phyloP scores from a whole-genome alignment of 2,113 vertebrate genomes.

The Connochaetes taurinus region DNA sequence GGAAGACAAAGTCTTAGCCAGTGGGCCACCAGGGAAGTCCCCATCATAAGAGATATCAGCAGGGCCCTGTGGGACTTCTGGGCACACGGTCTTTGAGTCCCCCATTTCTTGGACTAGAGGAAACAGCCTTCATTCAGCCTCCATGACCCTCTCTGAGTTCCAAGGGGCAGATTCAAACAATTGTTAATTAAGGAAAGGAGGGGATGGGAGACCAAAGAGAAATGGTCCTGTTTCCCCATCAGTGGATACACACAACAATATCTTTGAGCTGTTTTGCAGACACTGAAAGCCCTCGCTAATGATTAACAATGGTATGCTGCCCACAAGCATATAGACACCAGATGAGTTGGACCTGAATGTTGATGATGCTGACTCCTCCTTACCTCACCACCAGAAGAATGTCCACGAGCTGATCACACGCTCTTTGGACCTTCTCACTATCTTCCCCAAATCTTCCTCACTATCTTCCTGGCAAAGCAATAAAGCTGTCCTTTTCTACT shows the following conservation, averaged over 20 bases:
- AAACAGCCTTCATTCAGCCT: neutral
- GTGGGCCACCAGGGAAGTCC: neutral
- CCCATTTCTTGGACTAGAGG: neutral
- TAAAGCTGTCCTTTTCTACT: neutral
- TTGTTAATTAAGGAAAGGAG: neutral
- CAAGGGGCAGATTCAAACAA: neutral
- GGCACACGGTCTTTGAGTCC: neutral
- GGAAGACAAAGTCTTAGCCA: neutral
- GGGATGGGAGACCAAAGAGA: neutral
- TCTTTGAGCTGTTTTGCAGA: neutral
- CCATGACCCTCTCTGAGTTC: neutral
- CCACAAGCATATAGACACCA: neutral
- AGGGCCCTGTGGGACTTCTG: neutral
- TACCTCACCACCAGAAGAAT: neutral
- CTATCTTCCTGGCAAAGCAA: neutral
- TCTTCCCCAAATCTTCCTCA: neutral
- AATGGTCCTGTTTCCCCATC: neutral
- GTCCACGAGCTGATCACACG: neutral
- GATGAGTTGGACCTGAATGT: neutral
- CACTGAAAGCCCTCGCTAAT: accelerated
- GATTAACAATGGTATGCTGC: neutral
- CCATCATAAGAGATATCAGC: neutral
- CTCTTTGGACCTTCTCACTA: neutral
- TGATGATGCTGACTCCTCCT: neutral
- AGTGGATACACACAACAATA: neutral